These are phyloP conservation scores for Eubasilissa splendida DNA, from an alignment of 2,888 invertebrate species.

Conservation along the genomic window DNA sequence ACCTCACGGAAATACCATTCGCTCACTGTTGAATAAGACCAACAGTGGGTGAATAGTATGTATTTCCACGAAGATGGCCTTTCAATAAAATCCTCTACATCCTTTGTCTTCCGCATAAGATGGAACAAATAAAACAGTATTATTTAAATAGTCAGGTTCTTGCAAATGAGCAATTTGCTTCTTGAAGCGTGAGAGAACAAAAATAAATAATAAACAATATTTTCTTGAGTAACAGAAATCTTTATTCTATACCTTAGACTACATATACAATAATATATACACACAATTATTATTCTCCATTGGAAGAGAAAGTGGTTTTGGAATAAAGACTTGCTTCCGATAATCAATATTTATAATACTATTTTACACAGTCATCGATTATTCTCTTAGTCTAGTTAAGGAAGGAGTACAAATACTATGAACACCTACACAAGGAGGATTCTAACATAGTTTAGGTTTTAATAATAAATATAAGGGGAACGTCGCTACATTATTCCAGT, in stretches of 20 bases:
- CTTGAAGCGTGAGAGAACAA: not conserved
- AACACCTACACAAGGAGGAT: constrained; percentile 43
- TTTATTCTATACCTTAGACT: constrained; percentile 48
- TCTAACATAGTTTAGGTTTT: constrained; percentile 45
- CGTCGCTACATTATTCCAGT: constrained; percentile 43
- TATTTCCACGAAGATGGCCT: no score
- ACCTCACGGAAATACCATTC: no score
- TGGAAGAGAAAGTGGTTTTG: constrained; percentile 43
- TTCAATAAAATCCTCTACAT: no score
- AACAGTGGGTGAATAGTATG: no score
- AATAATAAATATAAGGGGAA: constrained; percentile 56
- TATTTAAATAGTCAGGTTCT: no score
- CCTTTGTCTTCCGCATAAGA: no score
- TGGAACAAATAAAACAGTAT: no score
- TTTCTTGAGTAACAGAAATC: constrained; percentile 42
- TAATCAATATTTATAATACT: constrained; percentile 47
- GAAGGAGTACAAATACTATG: constrained; percentile 56
- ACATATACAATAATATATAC: constrained; percentile 45
- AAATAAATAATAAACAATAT: not conserved
- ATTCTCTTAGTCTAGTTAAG: constrained; percentile 46
- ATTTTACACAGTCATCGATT: constrained; percentile 48
- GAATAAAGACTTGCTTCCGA: constrained; percentile 46
- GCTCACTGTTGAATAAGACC: no score
- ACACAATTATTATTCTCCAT: constrained; percentile 41
- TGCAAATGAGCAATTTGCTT: no score